Percentiles rank a stretch among this genome's conserved stretches.
These are phyloP conservation scores for Ostrea denselamellosa DNA, from an alignment of 1,140 invertebrate genomes.

Conservation along the genomic window DNA sequence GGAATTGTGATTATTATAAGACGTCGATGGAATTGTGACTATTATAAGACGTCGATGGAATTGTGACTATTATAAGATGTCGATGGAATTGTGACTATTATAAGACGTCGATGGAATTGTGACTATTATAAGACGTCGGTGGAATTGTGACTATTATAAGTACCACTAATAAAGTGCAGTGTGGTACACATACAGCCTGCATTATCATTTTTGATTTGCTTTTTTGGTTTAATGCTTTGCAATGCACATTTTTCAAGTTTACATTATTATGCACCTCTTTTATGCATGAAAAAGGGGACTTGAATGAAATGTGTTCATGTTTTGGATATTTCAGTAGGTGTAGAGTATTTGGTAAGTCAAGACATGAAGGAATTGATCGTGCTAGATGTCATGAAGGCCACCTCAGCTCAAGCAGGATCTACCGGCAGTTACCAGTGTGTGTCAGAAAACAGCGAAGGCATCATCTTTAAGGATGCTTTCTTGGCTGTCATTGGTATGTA, in stretches of 20 bases:
- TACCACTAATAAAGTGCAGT: too few relatives aligned
- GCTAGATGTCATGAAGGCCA: not conserved
- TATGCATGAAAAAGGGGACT: constrained; percentile 34
- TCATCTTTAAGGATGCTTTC: constrained; percentile 33
- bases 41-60: too few relatives aligned
- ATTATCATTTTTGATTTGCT: not conserved
- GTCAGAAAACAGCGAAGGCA: constrained; percentile 28
- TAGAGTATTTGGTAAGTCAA: constrained; percentile 8
- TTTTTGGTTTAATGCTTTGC: not conserved
- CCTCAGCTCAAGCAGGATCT: not conserved
- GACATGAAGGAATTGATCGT: not conserved
- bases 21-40: too few relatives aligned
- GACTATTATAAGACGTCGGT: too few relatives aligned
- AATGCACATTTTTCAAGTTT: not conserved
- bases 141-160: too few relatives aligned
- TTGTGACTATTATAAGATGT: too few relatives aligned
- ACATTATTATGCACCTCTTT: constrained; percentile 4
- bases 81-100: too few relatives aligned
- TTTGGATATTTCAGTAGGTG: constrained; percentile 37
- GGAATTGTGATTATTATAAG: too few relatives aligned
- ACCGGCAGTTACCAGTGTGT: constrained; percentile 34
- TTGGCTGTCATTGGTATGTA: constrained; percentile 27
- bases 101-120: too few relatives aligned
- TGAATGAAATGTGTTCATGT: constrained; percentile 15
- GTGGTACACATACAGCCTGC: not conserved